Evolutionary conservation across 2,797 vertebrate species (phyloP).

Genomic region (Lutjanus campechanus): DNA sequence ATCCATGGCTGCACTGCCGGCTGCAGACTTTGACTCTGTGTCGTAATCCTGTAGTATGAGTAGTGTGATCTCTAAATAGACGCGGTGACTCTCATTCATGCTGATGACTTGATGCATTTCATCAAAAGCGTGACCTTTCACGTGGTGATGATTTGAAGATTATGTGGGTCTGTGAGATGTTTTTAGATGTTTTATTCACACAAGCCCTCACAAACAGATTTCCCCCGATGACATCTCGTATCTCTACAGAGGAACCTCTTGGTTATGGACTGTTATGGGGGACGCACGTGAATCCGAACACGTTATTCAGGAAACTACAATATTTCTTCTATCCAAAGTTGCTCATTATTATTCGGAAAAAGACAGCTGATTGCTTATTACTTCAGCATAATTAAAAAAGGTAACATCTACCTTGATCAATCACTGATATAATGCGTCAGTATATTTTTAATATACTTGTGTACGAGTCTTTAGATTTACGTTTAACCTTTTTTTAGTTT

Average conservation of each 20-base stretch:
- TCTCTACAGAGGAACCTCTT: not conserved
- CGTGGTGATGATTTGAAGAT: not conserved
- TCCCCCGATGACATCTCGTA: not conserved
- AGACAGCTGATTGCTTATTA: too few species aligned
- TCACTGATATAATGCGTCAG: too few species aligned
- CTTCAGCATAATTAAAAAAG: too few species aligned
- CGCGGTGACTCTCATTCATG: slow-evolving; percentile 11
- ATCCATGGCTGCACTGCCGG: slow-evolving; percentile 43
- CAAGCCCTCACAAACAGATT: not conserved
- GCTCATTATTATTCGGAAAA: too few species aligned
- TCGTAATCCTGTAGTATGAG: slow-evolving; percentile 58
- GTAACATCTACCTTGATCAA: too few species aligned
- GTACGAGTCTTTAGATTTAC: too few species aligned
- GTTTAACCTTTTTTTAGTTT: too few species aligned
- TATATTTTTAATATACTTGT: too few species aligned
- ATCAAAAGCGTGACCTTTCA: slow-evolving; percentile 11
- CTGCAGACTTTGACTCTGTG: slow-evolving; percentile 28
- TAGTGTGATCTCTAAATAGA: slow-evolving; percentile 61
- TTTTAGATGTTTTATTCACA: slow-evolving; percentile 4
- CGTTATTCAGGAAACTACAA: too few species aligned
- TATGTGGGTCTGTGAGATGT: slow-evolving; percentile 10
- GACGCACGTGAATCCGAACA: too few species aligned
- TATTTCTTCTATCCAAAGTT: too few species aligned
- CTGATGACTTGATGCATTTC: slow-evolving; percentile 26
- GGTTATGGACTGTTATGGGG: not conserved